Percentiles rank a stretch among this genome's conserved stretches.
Conservation (phyloP, 2,888 invertebrate species). For the Zygaena filipendulae region DNA sequence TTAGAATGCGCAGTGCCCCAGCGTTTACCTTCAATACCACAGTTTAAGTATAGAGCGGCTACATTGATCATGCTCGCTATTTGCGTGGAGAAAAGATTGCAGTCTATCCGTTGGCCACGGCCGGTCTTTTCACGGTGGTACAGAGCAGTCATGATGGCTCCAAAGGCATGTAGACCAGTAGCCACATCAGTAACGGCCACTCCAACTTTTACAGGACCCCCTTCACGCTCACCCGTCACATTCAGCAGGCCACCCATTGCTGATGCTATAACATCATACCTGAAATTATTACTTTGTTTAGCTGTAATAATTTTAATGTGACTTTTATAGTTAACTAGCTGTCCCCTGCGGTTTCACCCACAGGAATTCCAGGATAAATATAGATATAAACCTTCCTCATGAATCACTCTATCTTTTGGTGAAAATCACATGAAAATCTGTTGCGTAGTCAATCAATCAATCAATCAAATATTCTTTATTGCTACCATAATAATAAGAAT, state of each 20-base stretch:
- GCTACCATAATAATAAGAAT: too few species aligned
- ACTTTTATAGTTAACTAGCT: too few species aligned
- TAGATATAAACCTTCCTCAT: too few species aligned
- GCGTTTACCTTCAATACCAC: conserved; percentile 77
- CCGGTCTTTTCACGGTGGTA: conserved; percentile 81
- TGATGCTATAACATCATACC: conserved; percentile 94
- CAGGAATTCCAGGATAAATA: too few species aligned
- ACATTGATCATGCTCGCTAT: conserved; percentile 89
- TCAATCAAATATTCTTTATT: too few species aligned
- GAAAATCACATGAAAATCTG: too few species aligned
- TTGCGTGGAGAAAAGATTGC: conserved; percentile 93
- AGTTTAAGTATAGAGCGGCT: conserved; percentile 90
- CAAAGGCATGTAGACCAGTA: conserved; percentile 94
- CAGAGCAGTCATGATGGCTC: conserved; percentile 93
- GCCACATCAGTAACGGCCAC: conserved; percentile 94
- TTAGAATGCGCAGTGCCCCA: conserved; percentile 96
- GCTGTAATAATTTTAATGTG: neutral
- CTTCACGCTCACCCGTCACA: conserved; percentile 86
- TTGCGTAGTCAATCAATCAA: too few species aligned
- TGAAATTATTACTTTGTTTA: too few species aligned
- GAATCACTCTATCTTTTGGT: too few species aligned
- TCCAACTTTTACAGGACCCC: conserved; percentile 90
- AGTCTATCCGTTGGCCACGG: conserved; percentile 91
- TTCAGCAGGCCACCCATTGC: conserved; percentile 91
- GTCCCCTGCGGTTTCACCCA: too few species aligned